Percentiles rank a stretch among this genome's conserved stretches.
These are phyloP conservation scores for Erannis defoliaria DNA, from an alignment of 2,888 invertebrate genomes.

Conservation along the genomic window DNA sequence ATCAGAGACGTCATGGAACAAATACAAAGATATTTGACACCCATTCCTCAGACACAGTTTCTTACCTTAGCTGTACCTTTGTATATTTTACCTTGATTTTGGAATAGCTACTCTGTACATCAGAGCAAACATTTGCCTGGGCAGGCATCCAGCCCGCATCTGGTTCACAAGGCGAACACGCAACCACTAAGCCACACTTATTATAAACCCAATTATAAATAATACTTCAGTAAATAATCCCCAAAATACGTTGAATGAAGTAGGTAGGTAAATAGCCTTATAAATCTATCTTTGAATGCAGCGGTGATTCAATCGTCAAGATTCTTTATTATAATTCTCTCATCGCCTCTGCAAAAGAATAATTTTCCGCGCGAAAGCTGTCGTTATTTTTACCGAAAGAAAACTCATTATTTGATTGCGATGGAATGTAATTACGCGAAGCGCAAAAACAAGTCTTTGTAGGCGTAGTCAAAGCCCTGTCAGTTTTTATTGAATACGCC, in stretches of 20 bases:
- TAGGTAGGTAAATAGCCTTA: not conserved
- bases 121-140: too few species aligned
- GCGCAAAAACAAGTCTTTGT: constrained; percentile 51
- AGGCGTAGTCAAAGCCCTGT: constrained; percentile 51
- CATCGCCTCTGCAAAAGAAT: constrained; percentile 51
- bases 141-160: too few species aligned
- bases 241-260: not conserved
- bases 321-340: constrained; percentile 47
- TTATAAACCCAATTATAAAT: not conserved
- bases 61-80: too few species aligned
- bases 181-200: too few species aligned
- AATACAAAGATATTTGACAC: too few species aligned
- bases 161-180: too few species aligned
- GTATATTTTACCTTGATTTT: too few species aligned
- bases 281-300: constrained; percentile 35
- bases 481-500: constrained; percentile 48
- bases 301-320: constrained; percentile 27
- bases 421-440: constrained; percentile 56
- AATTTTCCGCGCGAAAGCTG: constrained; percentile 59
- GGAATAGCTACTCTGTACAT: too few species aligned
- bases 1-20: too few species aligned
- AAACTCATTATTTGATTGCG: constrained; percentile 58
- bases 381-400: constrained; percentile 56
- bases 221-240: not conserved
- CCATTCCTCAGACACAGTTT: too few species aligned